These are phyloP conservation scores for Heliornis fulica DNA, from an alignment of 2,113 vertebrate species.

Conservation along the genomic window DNA sequence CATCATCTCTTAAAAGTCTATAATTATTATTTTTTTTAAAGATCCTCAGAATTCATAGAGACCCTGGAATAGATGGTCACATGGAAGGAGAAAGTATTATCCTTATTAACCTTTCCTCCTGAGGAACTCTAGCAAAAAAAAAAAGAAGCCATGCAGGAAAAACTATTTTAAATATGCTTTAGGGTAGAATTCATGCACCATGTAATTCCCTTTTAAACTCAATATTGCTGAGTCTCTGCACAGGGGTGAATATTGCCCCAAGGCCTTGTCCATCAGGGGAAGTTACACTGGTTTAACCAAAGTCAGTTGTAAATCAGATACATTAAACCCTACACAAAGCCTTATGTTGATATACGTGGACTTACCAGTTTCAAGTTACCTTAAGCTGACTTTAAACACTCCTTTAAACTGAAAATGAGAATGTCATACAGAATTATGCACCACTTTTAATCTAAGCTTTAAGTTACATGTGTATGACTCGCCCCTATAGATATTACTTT, in stretches of 20 bases:
- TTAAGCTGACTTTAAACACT: not conserved
- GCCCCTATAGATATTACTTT: not conserved
- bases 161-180: slow-evolving; percentile 35
- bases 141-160: slow-evolving; percentile 24
- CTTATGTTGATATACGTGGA: not conserved
- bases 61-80: not conserved
- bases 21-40: not conserved
- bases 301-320: not conserved
- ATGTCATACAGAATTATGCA: not conserved
- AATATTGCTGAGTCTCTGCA: not conserved
- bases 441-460: not conserved
- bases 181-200: not conserved
- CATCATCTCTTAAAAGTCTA: not conserved
- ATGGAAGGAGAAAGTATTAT: not conserved
- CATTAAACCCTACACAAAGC: not conserved
- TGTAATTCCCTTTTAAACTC: slow-evolving; percentile 32
- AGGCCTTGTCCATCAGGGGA: not conserved
- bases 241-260: not conserved
- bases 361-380: not conserved
- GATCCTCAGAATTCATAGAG: not conserved
- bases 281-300: not conserved
- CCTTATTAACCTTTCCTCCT: slow-evolving; percentile 48
- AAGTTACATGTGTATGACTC: not conserved
- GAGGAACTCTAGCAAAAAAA: not conserved
- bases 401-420: not conserved